Evolutionary conservation across 2,797 vertebrate genomes (phyloP).

Genomic region (Knipowitschia caucasica): DNA sequence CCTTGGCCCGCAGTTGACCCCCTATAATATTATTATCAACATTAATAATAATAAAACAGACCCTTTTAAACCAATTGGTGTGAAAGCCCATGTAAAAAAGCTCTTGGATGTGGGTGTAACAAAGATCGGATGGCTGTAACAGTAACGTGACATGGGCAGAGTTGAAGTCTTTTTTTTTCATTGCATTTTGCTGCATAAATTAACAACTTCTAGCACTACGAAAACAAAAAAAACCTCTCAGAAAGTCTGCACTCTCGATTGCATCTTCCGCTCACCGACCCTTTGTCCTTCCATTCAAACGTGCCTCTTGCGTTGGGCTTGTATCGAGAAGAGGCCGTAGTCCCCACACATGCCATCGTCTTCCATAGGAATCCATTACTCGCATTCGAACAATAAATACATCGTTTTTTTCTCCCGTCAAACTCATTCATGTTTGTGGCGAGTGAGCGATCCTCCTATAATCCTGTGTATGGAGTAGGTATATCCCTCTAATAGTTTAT

Average conservation of each 20-base stretch:
- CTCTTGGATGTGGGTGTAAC: slow-evolving; percentile 81
- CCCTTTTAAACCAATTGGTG: slow-evolving; percentile 83
- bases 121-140: slow-evolving; percentile 85
- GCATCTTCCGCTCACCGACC: slow-evolving; percentile 65
- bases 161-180: slow-evolving; percentile 72
- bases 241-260: slow-evolving; percentile 71
- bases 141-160: slow-evolving; percentile 87
- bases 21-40: slow-evolving; percentile 32
- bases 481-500: slow-evolving; percentile 65
- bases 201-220: slow-evolving; percentile 85
- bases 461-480: slow-evolving; percentile 36
- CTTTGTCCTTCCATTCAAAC: slow-evolving; percentile 55
- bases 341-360: slow-evolving; percentile 73
- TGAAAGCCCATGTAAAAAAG: slow-evolving; percentile 88
- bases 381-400: slow-evolving; percentile 71
- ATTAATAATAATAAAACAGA: slow-evolving; percentile 69
- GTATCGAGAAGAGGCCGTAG: slow-evolving; percentile 74
- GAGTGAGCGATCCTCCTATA: slow-evolving; percentile 41
- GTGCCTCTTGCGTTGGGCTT: slow-evolving; percentile 63
- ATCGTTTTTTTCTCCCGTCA: slow-evolving; percentile 21
- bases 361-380: slow-evolving; percentile 70
- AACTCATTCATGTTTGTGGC: slow-evolving; percentile 42
- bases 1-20: slow-evolving; percentile 83
- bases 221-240: slow-evolving; percentile 73
- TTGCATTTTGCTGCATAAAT: slow-evolving; percentile 86